Conservation (phyloP, 2,888 invertebrate genomes). For the Argyresthia goedartella region DNA sequence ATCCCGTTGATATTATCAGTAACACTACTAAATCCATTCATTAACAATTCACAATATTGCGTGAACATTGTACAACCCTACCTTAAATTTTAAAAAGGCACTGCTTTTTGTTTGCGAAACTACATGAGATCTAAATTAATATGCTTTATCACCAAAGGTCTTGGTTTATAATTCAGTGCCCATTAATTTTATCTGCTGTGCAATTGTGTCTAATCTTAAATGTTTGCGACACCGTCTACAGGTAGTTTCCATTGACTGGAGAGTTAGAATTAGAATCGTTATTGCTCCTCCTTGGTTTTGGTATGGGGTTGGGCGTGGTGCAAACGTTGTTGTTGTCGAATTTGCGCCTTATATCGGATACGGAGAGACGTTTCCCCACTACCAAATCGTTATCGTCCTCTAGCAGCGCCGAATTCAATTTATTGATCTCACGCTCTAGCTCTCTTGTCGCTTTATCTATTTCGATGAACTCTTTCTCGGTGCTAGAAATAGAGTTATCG, state of each 20-base stretch:
- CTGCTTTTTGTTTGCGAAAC: no score
- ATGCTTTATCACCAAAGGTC: no score
- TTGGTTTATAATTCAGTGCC: no score
- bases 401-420: constrained; percentile 54
- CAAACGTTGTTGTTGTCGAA: constrained; percentile 62
- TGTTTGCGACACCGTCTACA: not conserved
- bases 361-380: constrained; percentile 38
- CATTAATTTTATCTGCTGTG: not conserved
- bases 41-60: not conserved
- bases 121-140: no score
- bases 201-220: not conserved
- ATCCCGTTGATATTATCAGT: not conserved
- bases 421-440: constrained; percentile 57
- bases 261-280: constrained; percentile 41
- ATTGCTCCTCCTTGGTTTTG: constrained; percentile 69
- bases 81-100: no score
- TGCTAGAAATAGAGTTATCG: constrained; percentile 53
- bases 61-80: not conserved
- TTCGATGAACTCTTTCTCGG: constrained; percentile 59
- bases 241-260: constrained; percentile 14
- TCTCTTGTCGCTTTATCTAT: constrained; percentile 58
- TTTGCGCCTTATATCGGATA: constrained; percentile 61
- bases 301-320: constrained; percentile 66
- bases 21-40: not conserved
- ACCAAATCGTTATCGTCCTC: constrained; percentile 43